Base-by-base conservation (phyloP, 2,888 invertebrate genomes). In the Drosophila quasianomalipes region DNA sequence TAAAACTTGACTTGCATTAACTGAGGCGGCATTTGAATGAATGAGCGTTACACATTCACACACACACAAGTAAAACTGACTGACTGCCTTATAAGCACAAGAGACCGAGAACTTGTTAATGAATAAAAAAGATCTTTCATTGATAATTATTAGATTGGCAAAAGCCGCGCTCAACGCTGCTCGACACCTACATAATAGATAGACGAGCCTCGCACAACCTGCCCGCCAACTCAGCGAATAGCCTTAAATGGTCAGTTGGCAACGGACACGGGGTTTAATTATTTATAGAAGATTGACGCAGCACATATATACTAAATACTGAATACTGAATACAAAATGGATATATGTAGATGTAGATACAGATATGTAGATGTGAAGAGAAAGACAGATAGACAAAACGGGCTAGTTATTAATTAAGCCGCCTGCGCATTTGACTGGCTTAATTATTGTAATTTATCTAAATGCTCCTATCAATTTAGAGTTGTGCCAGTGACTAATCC, bases 361-460 rank as follows among this genome's bases (percentile, higher is more conserved):
- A 65, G 14, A 63, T 44, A 58, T 16, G 62, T 35, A 58, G 26
- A 74, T 69, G 35, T 35, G 58, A 37, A 51, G 51, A 53, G 41
- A 12, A 37, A 44, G 59, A 59, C 19, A 41, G 22, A 49, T 39
- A 31, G 22, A 54, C 26, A 31, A 28, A 33, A 52, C 33, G 51
- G 60, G 65, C 66, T 60, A 72, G 78, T 76, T 81, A 87, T 85
- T 87, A 87, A 85, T 86, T 81, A 85, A 82, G 77, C 82, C 85
- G 87, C 77, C 81, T 81, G 83, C 83, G 76, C 83, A 81, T 76
- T 76, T 86, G 85, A 72, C 60, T 63, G 47, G 44, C 73, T 88
- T 86, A 88, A 87, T 88, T 83, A 85, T 88, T 88, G 81, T 83
- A 86, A 87, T 88, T 88, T 81, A 82, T 77, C 71, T 86, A 86